Evolutionary conservation across 2,888 invertebrate genomes (phyloP), one percentile per base, ranked within the genome.

Genomic region (Kryphioiulus occultus): DNA sequence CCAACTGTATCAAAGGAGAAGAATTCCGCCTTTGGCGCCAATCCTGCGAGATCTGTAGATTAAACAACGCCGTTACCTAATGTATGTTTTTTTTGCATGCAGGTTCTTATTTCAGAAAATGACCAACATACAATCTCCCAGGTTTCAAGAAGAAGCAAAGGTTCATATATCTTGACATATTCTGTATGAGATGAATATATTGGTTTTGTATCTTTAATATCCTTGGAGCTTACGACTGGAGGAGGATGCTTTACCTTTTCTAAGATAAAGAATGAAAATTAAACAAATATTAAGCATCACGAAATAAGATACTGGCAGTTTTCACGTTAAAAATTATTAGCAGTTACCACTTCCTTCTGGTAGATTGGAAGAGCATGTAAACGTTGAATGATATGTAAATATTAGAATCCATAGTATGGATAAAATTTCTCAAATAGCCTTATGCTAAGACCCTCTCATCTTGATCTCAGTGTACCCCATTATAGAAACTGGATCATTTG

Each of bases 71-170:
- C 9, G 15, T 15, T 17, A 47, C 47, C 4, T 17, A 47, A 17
- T 47, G 47, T 39, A 3, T 39, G 17, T 47, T 1, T 47, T 10
- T 47, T 15, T 39, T 47, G 47, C 47, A 47, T 47, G 17, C 15
- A 47, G 17, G 47, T 47, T 47, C 2, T 17, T 47, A 47, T 15
- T 17, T 5, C 47, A 47, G 17, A 5, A 17, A 82, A 17, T 19
- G 84, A 5, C 7, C 0, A 32, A 39, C 84, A 4, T 84, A 84
- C 84, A 32, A n/a, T 84, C n/a, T 84, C 84, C 84, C 84, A 84
- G 17, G 84, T 84, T 84, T 84, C 84, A 35, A 84, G 84, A n/a
- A 84, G 39, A 0, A 84, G 32, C 32, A 84, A 32, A 32, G 84
- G 84, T 19, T 84, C 84, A 32, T 32, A 84, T 4, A 39, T 39